phyloP scores from a whole-genome alignment of 2,113 vertebrate genomes.

The Trochalopteron elliotii region DNA sequence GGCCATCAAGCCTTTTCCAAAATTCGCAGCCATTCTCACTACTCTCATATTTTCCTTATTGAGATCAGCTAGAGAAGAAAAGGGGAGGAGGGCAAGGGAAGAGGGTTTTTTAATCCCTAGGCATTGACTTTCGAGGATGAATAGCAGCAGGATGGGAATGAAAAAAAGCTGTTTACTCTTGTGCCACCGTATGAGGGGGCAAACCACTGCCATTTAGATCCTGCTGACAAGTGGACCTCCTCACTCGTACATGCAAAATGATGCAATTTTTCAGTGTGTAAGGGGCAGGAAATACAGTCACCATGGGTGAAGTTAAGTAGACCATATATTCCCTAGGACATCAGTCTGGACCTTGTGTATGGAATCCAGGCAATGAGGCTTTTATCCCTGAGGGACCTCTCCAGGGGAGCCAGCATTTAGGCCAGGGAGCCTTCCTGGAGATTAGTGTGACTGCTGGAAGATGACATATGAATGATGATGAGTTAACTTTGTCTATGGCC shows the following conservation, averaged over 20 bases:
- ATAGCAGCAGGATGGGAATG: background rate
- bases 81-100: background rate
- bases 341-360: background rate
- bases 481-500: background rate
- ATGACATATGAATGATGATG: background rate
- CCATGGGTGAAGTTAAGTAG: accelerated
- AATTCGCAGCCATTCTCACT: background rate
- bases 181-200: background rate
- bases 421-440: background rate
- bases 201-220: background rate
- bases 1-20: background rate
- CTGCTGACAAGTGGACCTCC: background rate
- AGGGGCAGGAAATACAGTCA: background rate
- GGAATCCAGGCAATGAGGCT: background rate
- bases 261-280: background rate
- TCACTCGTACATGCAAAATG: background rate
- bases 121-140: background rate
- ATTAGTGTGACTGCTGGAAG: background rate
- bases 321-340: background rate
- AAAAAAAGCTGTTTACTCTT: background rate
- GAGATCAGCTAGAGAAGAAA: background rate
- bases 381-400: background rate
- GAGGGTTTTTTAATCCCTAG: background rate
- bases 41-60: background rate
- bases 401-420: background rate